phyloP scores from a whole-genome alignment of 2,113 vertebrate species.

The Mobula birostris region DNA sequence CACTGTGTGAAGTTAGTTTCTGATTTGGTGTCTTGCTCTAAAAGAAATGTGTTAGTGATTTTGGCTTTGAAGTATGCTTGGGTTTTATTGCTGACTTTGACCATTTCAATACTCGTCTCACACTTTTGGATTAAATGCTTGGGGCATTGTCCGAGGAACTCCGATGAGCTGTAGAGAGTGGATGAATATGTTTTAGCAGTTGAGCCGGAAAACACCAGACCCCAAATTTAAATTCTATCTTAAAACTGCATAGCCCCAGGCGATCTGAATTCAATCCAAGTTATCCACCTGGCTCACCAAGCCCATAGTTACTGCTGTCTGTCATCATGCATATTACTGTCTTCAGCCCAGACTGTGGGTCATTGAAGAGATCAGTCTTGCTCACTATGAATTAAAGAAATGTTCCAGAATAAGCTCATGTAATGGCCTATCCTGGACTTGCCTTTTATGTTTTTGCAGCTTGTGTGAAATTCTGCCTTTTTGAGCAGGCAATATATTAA shows the following conservation, averaged over 20 bases:
- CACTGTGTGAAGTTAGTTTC: background rate
- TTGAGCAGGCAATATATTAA: background rate
- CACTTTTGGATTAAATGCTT: background rate
- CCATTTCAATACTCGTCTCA: background rate
- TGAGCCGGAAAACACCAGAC: background rate
- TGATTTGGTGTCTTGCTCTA: background rate
- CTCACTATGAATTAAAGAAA: slow-evolving; percentile 25
- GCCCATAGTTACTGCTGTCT: slow-evolving; percentile 42
- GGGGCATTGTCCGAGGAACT: slow-evolving; percentile 53
- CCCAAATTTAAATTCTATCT: slow-evolving; percentile 58
- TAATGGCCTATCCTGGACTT: slow-evolving; percentile 21
- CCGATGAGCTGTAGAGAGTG: slow-evolving; percentile 54
- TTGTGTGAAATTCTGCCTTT: background rate
- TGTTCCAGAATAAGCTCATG: slow-evolving; percentile 6
- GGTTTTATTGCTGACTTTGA: background rate
- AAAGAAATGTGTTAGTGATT: background rate
- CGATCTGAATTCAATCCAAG: slow-evolving; percentile 61
- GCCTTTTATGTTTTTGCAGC: slow-evolving; percentile 30
- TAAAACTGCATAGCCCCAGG: slow-evolving; percentile 59
- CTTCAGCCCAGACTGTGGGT: slow-evolving; percentile 24
- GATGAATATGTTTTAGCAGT: slow-evolving; percentile 40
- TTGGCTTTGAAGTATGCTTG: background rate
- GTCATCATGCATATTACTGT: slow-evolving; percentile 20
- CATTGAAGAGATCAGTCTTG: slow-evolving; percentile 11
- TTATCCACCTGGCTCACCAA: slow-evolving; percentile 71